These are phyloP conservation scores for Zoanthus gigantus DNA, from an alignment of 92 coral and sea anemone genomes.

Conservation along the genomic window DNA sequence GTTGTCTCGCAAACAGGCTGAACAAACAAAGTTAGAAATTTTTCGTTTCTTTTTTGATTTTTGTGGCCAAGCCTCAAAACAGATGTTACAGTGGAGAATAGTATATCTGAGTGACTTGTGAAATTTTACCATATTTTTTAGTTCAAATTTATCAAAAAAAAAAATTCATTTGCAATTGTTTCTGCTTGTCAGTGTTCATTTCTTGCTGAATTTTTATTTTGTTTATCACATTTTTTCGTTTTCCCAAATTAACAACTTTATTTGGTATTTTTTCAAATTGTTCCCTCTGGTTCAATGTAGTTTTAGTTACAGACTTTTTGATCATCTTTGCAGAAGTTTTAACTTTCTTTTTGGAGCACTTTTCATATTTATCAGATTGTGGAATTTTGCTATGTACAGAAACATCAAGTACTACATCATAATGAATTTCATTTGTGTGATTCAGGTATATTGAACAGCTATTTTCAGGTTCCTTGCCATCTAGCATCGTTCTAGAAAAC, in stretches of 20 bases:
- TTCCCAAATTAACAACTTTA: no score
- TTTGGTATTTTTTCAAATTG: no score
- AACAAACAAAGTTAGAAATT: slow-evolving; percentile 56
- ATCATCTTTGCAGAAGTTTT: no score
- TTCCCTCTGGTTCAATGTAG: no score
- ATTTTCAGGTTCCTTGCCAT: slow-evolving; percentile 28
- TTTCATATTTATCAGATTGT: no score
- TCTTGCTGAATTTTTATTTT: no score
- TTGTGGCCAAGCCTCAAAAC: slow-evolving; percentile 67
- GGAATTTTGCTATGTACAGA: neutral
- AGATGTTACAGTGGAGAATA: slow-evolving; percentile 55
- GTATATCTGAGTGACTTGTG: slow-evolving; percentile 49
- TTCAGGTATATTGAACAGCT: neutral
- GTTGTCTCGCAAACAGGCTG: slow-evolving; percentile 20
- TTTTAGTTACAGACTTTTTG: no score
- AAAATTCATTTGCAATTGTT: slow-evolving; percentile 27
- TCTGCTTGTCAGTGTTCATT: neutral
- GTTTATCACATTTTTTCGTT: no score
- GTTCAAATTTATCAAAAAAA: slow-evolving; percentile 34
- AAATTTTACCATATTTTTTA: slow-evolving; percentile 45
- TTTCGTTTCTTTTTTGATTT: slow-evolving; percentile 37
- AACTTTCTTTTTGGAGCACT: neutral
- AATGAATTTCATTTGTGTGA: neutral
- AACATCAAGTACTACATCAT: slow-evolving; percentile 76
- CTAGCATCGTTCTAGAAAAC: slow-evolving; percentile 65